Percentiles rank a stretch among this genome's conserved stretches.
Evolutionary conservation across 1,140 invertebrate species (phyloP).

Genomic region (Lepidotrigona ventralis): DNA sequence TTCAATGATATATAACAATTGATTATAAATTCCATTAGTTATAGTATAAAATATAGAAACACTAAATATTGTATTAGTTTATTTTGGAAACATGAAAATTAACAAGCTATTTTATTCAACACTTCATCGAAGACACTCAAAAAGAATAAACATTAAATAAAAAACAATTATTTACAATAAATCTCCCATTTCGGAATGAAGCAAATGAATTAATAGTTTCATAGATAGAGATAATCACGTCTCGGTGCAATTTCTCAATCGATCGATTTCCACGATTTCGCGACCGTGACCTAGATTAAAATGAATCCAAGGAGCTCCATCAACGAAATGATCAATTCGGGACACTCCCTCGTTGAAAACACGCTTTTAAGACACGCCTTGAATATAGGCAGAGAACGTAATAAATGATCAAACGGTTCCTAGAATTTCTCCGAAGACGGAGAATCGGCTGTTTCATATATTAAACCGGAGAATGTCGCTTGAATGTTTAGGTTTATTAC

Average conservation of each 20-base stretch:
- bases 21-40: background rate
- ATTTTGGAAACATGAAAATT: too few relatives aligned
- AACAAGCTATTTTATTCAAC: background rate
- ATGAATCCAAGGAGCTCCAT: slow-evolving; percentile 38
- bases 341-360: background rate
- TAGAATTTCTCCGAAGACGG: background rate
- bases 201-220: background rate
- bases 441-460: background rate
- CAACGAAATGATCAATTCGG: slow-evolving; percentile 12
- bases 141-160: background rate
- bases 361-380: background rate
- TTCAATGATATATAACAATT: background rate
- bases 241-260: background rate
- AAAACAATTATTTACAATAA: background rate
- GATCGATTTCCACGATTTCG: slow-evolving; percentile 24
- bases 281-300: slow-evolving; percentile 46
- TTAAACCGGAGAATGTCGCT: too few relatives aligned
- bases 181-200: background rate
- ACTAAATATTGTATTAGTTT: too few relatives aligned
- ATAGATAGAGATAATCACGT: background rate
- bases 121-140: background rate
- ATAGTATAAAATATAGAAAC: too few relatives aligned
- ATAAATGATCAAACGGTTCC: background rate
- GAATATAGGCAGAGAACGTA: background rate
- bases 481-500: background rate